A percentile compares a stretch with the other conserved stretches of the same genome.
Evolutionary conservation across 2,113 vertebrate genomes (phyloP).

Genomic region (Mastomys natalensis): DNA sequence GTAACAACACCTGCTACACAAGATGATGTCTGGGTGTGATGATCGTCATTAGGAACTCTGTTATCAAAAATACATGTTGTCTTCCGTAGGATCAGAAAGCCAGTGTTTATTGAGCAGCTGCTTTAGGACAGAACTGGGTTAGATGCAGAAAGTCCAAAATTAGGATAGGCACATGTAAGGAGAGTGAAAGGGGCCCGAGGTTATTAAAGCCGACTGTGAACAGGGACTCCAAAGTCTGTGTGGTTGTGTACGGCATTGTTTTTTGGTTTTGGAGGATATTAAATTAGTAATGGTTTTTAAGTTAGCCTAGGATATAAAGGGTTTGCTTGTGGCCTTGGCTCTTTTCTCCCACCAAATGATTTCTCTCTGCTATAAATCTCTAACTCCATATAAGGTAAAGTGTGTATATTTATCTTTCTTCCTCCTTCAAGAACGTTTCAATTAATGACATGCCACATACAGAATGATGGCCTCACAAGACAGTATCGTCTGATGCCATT

Average conservation of each 20-base stretch:
- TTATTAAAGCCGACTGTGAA: background rate
- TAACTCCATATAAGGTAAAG: background rate
- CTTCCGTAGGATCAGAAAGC: background rate
- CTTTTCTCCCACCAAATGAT: background rate
- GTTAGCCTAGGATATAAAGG: background rate
- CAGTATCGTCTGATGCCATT: background rate
- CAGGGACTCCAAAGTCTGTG: background rate
- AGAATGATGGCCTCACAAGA: background rate
- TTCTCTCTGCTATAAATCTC: background rate
- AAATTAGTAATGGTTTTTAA: too few relatives aligned
- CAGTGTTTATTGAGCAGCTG: background rate
- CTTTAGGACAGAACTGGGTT: background rate
- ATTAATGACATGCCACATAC: background rate
- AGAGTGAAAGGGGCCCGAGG: background rate
- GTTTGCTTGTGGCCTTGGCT: background rate
- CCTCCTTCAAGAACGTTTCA: background rate
- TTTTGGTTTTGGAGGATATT: too few relatives aligned
- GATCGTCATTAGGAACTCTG: background rate
- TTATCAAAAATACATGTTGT: background rate
- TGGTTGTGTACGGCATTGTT: background rate
- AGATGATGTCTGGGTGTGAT: background rate
- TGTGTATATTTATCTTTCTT: background rate
- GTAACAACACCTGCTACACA: background rate
- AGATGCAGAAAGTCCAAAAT: background rate
- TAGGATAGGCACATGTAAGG: background rate